These are phyloP conservation scores for Hippocampus abdominalis DNA, from an alignment of 2,113 vertebrate genomes.

Conservation along the genomic window DNA sequence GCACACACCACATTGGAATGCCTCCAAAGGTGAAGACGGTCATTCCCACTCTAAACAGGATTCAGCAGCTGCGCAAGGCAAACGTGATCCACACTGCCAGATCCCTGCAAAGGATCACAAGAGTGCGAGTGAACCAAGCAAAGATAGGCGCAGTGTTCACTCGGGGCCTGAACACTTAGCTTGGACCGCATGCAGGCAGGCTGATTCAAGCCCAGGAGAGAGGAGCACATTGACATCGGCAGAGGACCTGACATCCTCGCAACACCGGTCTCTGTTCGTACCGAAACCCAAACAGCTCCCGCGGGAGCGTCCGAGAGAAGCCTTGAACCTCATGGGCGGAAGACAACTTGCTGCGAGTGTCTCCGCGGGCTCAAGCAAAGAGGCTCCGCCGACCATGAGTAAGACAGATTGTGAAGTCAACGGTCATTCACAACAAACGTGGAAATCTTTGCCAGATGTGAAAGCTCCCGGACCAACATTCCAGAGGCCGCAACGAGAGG, in stretches of 20 bases:
- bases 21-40: neutral
- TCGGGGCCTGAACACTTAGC: neutral
- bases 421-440: slow-evolving; percentile 1
- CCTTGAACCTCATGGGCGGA: neutral
- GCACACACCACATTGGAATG: neutral
- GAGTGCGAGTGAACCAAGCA: neutral
- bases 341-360: rapidly evolving
- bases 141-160: neutral
- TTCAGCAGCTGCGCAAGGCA: neutral
- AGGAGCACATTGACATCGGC: neutral
- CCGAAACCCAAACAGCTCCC: neutral
- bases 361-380: neutral
- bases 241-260: neutral
- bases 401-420: neutral
- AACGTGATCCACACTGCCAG: rapidly evolving
- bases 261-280: neutral
- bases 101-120: neutral
- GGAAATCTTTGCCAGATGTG: neutral
- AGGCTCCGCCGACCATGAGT: neutral
- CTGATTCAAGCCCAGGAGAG: neutral
- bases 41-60: neutral
- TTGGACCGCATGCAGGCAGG: neutral
- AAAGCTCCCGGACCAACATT: neutral
- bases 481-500: neutral
- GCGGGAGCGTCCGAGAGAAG: neutral